Evolutionary conservation across 2,888 invertebrate genomes (phyloP).

Genomic region (Ectobius pallidus): DNA sequence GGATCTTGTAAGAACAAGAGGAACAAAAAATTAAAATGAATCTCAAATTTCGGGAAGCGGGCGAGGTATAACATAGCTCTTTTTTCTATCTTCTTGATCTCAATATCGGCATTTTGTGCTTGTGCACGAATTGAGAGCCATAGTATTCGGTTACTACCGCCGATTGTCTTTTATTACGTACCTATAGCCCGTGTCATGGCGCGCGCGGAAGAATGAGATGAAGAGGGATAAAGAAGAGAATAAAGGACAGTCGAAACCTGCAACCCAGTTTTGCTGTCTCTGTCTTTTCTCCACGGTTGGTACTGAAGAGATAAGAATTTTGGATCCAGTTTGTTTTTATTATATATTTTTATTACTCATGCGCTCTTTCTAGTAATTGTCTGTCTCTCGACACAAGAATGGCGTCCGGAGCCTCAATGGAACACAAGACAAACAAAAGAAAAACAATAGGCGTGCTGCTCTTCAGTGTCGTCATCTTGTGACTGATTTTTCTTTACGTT

Average conservation of each 20-base stretch:
- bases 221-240: background rate
- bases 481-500: slow-evolving; percentile 8
- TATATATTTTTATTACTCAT: slow-evolving; percentile 17
- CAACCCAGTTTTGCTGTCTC: too few relatives aligned
- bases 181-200: background rate
- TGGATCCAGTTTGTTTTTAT: slow-evolving; percentile 11
- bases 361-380: background rate
- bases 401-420: slow-evolving; percentile 25
- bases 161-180: slow-evolving; percentile 3
- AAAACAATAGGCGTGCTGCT: background rate
- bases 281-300: background rate
- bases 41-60: slow-evolving; percentile 6
- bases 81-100: background rate
- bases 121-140: background rate
- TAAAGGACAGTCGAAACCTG: background rate
- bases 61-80: background rate
- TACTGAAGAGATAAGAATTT: slow-evolving; percentile 6
- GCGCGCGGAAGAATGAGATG: background rate
- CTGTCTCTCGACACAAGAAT: slow-evolving; percentile 18
- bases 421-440: background rate
- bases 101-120: background rate
- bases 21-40: background rate
- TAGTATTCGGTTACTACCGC: background rate
- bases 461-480: background rate
- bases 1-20: background rate